Conservation (phyloP, 2,888 invertebrate genomes). For the Venustoraphidia nigricollis region DNA sequence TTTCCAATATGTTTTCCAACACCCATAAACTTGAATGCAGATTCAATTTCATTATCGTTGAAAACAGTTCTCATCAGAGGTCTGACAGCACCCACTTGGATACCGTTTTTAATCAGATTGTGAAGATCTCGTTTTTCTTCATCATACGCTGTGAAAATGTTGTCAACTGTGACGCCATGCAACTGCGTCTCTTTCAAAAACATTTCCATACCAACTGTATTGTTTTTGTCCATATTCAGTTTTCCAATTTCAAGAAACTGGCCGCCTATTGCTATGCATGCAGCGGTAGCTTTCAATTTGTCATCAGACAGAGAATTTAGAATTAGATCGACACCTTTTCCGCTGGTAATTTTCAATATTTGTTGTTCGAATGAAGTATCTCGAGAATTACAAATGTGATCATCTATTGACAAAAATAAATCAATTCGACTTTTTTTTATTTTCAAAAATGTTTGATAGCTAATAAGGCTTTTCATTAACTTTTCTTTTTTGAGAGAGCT, state of each 20-base stretch:
- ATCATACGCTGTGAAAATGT: slow-evolving; percentile 35
- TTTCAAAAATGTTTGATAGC: too few relatives aligned
- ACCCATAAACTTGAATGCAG: slow-evolving; percentile 50
- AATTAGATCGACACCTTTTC: slow-evolving; percentile 80
- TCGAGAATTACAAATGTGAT: slow-evolving; percentile 74
- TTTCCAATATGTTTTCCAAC: slow-evolving; percentile 73
- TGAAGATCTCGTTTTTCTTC: slow-evolving; percentile 34
- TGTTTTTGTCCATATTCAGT: slow-evolving; percentile 59
- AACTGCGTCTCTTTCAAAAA: slow-evolving; percentile 60
- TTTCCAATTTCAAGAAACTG: slow-evolving; percentile 78
- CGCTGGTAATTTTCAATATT: slow-evolving; percentile 63
- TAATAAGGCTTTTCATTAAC: too few relatives aligned
- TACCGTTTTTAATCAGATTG: slow-evolving; percentile 38
- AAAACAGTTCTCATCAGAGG: slow-evolving; percentile 54
- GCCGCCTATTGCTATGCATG: slow-evolving; percentile 43
- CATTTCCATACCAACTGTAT: slow-evolving; percentile 41
- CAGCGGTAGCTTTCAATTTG: slow-evolving; percentile 57
- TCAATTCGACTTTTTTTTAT: too few relatives aligned
- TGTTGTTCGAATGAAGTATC: slow-evolving; percentile 77
- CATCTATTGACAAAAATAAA: slow-evolving; percentile 22
- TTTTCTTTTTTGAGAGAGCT: too few relatives aligned
- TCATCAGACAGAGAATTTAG: slow-evolving; percentile 87
- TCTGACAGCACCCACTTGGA: slow-evolving; percentile 45
- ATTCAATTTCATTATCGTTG: slow-evolving; percentile 45
- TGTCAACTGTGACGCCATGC: slow-evolving; percentile 64